Evolutionary conservation across 2,797 vertebrate genomes (phyloP).

Genomic region (Artibeus lituratus): DNA sequence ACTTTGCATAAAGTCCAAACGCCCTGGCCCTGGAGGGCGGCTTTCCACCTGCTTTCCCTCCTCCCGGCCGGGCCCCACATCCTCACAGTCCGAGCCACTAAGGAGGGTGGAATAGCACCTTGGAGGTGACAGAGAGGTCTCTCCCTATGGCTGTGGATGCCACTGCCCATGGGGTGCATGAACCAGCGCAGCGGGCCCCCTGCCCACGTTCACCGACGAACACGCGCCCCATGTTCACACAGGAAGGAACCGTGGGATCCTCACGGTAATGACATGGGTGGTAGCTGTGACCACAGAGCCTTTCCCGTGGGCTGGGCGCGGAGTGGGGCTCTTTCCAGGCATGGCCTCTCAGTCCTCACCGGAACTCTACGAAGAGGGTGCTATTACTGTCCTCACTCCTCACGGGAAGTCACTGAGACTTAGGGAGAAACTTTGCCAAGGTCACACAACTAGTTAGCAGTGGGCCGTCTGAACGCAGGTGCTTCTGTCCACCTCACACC

Average conservation of each 20-base stretch:
- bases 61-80: rapidly evolving
- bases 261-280: not conserved
- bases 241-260: rapidly evolving
- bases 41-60: not conserved
- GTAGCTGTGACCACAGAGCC: rapidly evolving
- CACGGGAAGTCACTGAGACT: not conserved
- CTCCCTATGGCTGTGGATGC: not conserved
- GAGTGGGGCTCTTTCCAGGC: not conserved
- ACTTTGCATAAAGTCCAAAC: not conserved
- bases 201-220: not conserved
- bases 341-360: not conserved
- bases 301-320: rapidly evolving
- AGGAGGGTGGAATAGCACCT: not conserved
- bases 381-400: not conserved
- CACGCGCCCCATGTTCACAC: rapidly evolving
- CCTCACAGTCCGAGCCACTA: not conserved
- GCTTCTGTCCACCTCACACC: not conserved
- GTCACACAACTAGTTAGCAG: not conserved
- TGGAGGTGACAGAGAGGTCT: not conserved
- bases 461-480: not conserved
- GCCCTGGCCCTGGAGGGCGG: rapidly evolving
- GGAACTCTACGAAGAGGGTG: not conserved
- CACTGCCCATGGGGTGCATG: not conserved
- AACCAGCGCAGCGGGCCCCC: not conserved
- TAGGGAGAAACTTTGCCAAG: not conserved